Percentiles rank a stretch among this genome's conserved stretches.
These are phyloP conservation scores for Mycalesis mineus DNA, from an alignment of 2,888 invertebrate species.

Conservation along the genomic window DNA sequence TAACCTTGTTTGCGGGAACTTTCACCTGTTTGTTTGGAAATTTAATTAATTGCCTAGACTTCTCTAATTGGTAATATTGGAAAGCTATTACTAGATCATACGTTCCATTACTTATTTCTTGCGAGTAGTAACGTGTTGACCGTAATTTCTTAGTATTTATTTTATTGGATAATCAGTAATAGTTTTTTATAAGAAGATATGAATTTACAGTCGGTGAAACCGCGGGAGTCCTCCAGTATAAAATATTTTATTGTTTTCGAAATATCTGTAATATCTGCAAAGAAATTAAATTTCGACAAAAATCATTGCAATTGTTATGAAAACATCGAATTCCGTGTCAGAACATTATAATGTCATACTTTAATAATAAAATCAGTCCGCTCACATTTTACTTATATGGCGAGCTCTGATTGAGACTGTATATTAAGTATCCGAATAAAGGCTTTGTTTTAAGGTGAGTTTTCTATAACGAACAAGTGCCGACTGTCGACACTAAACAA, in stretches of 20 bases:
- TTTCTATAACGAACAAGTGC: neutral
- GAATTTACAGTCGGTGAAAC: too few species aligned
- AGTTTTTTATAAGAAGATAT: too few species aligned
- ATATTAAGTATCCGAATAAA: conserved; percentile 49
- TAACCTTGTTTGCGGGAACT: conserved; percentile 63
- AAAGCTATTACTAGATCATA: conserved; percentile 4
- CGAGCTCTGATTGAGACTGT: conserved; percentile 33
- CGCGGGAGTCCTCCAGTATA: too few species aligned
- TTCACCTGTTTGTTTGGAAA: conserved; percentile 52
- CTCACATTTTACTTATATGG: conserved; percentile 25
- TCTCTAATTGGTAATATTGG: conserved; percentile 14
- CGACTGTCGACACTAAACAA: neutral
- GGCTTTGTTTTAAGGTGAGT: conserved; percentile 39
- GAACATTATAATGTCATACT: conserved; percentile 11
- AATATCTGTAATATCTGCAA: too few species aligned
- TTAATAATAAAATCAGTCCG: conserved; percentile 22
- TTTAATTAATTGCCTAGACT: conserved; percentile 27
- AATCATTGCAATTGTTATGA: neutral
- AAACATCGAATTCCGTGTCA: conserved; percentile 6
- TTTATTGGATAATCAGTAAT: too few species aligned
- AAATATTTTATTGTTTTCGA: too few species aligned
- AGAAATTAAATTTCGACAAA: neutral
- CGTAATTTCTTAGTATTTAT: neutral
- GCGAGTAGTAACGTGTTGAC: neutral
- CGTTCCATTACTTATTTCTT: neutral